These are phyloP conservation scores for Brachionus koreanus DNA, from an alignment of 1,140 invertebrate species.

Conservation along the genomic window DNA sequence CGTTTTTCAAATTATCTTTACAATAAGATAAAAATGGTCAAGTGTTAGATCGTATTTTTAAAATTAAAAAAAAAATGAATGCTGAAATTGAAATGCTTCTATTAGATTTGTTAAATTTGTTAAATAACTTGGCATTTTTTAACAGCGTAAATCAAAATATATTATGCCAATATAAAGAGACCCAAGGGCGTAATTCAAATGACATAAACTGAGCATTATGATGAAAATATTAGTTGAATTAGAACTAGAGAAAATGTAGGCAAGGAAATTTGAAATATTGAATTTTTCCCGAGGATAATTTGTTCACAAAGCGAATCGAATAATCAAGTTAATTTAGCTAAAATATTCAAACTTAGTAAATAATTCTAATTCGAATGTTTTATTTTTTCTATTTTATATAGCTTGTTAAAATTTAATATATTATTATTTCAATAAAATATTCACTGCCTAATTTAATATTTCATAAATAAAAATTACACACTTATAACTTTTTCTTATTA, in stretches of 20 bases:
- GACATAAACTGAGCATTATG: neutral
- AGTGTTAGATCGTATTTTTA: neutral
- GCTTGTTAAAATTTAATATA: neutral
- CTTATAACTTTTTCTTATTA: neutral
- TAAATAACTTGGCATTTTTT: neutral
- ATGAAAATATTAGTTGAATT: neutral
- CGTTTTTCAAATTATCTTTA: neutral
- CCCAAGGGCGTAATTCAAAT: neutral
- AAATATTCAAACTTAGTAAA: neutral
- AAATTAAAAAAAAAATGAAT: neutral
- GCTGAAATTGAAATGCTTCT: too few species aligned
- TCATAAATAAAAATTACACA: neutral
- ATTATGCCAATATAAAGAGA: neutral
- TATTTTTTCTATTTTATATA: neutral
- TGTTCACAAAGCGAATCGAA: neutral
- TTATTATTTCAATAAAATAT: slow-evolving; percentile 12
- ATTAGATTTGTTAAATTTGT: neutral
- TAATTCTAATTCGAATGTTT: neutral
- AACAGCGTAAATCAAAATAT: neutral
- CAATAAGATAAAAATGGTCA: neutral
- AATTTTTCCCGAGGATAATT: neutral
- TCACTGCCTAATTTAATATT: slow-evolving; percentile 3
- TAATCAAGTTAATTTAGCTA: neutral
- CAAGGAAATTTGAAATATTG: neutral
- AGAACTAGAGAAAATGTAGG: neutral